Conservation (phyloP, 2,888 invertebrate species). For the Napeogenes sylphis region DNA sequence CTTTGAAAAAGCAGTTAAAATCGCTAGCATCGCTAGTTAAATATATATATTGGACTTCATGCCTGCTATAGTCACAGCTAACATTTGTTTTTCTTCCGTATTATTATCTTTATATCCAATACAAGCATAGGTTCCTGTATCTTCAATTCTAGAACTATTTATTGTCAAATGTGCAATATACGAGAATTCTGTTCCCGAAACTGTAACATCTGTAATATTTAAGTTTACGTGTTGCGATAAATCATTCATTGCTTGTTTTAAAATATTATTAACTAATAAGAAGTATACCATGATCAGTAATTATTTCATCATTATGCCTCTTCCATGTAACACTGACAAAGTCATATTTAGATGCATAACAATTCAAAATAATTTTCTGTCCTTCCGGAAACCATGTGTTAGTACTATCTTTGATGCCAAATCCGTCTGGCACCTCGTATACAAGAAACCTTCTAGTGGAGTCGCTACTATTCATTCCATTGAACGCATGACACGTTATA, state of each 20-base stretch:
- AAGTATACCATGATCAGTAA: constrained; percentile 38
- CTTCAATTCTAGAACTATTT: constrained; percentile 39
- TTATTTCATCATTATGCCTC: constrained; percentile 32
- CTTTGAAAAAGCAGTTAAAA: too few relatives aligned
- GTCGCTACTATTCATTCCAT: constrained; percentile 20
- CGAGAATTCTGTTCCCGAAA: constrained; percentile 43
- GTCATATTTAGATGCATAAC: constrained; percentile 57
- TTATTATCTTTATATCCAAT: constrained; percentile 39
- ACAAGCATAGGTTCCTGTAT: constrained; percentile 55
- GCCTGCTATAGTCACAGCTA: constrained; percentile 53
- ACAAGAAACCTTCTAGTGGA: constrained; percentile 42
- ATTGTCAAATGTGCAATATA: constrained; percentile 51
- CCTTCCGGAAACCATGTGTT: constrained; percentile 51
- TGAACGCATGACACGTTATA: constrained; percentile 51
- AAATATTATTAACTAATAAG: constrained; percentile 2
- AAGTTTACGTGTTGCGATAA: constrained; percentile 1
- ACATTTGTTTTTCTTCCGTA: constrained; percentile 32
- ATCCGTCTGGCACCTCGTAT: constrained; percentile 55
- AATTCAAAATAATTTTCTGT: constrained; percentile 44
- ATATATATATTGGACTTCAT: constrained; percentile 23
- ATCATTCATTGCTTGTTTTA: not conserved
- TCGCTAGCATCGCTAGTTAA: not conserved
- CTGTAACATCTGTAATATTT: constrained; percentile 40
- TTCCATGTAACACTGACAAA: constrained; percentile 55
- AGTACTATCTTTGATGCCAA: constrained; percentile 47